phyloP scores from a whole-genome alignment of 2,797 vertebrate genomes.

The Microctenopoma steveboyesi region DNA sequence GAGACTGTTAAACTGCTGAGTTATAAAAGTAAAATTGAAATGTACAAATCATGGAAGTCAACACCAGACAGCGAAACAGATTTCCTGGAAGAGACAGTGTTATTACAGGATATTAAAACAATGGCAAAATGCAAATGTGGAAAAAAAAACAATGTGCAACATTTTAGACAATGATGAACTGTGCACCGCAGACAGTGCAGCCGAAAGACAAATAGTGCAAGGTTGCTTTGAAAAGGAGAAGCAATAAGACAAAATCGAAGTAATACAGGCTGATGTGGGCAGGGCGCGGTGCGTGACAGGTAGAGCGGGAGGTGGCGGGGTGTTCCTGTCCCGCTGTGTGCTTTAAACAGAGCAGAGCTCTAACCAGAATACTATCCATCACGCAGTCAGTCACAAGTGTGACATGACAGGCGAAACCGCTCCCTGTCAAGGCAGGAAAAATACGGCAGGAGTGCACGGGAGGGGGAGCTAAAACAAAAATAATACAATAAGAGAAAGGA shows the following conservation, averaged over 20 bases:
- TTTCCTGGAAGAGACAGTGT: conserved; percentile 10
- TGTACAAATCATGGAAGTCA: background rate
- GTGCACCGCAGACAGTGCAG: conserved; percentile 30
- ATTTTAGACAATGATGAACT: conserved; percentile 29
- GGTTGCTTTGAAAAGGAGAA: conserved; percentile 25
- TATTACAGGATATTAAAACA: conserved; percentile 27
- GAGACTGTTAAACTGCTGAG: background rate
- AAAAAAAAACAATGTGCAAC: conserved; percentile 1
- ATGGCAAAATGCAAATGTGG: conserved; percentile 24
- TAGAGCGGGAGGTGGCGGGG: conserved; percentile 58
- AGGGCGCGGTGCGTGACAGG: conserved; percentile 63
- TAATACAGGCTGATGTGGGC: conserved; percentile 60
- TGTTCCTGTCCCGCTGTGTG: conserved; percentile 49
- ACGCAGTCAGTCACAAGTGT: conserved; percentile 72
- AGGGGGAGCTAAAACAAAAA: conserved; percentile 34
- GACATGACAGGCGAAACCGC: conserved; percentile 73
- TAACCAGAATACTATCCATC: conserved; percentile 74
- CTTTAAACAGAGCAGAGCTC: conserved; percentile 70
- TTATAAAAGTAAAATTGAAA: conserved; percentile 11
- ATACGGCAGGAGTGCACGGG: conserved; percentile 36
- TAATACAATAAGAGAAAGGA: conserved; percentile 35
- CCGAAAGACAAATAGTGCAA: conserved; percentile 39
- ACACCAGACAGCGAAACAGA: conserved; percentile 1
- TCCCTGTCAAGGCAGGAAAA: conserved; percentile 67
- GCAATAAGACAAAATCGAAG: conserved; percentile 30